Conservation (phyloP, 2,888 invertebrate genomes). For the Margaritifera margaritifera region DNA sequence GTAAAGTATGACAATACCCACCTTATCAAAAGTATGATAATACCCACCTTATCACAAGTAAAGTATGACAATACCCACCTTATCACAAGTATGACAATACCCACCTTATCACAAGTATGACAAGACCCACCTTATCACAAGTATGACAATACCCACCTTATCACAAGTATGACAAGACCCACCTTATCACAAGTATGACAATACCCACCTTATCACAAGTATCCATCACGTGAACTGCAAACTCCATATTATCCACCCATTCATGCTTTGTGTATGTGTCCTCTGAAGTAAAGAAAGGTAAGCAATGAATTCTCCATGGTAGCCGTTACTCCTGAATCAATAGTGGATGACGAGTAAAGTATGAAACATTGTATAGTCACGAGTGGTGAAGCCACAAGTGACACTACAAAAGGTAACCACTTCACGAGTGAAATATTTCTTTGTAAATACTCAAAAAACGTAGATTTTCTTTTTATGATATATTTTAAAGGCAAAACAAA, state of each 20-base stretch:
- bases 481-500: not conserved
- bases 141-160: conserved; percentile 27
- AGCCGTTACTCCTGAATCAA: no score
- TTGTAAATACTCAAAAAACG: not conserved
- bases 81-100: no score
- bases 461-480: not conserved
- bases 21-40: conserved; percentile 75
- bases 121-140: conserved; percentile 70
- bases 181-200: conserved; percentile 73
- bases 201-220: conserved; percentile 73
- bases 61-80: not conserved
- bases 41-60: no score
- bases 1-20: conserved; percentile 44
- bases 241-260: conserved; percentile 71
- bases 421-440: not conserved
- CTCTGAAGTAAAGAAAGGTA: conserved; percentile 59
- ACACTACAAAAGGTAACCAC: no score
- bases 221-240: conserved; percentile 74
- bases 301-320: not conserved
- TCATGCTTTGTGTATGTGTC: conserved; percentile 74
- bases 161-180: conserved; percentile 8
- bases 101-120: no score
- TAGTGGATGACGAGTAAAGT: no score
- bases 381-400: no score
- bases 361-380: no score